phyloP scores from a whole-genome alignment of 2,797 vertebrate species.

The Brachymystax lenok region DNA sequence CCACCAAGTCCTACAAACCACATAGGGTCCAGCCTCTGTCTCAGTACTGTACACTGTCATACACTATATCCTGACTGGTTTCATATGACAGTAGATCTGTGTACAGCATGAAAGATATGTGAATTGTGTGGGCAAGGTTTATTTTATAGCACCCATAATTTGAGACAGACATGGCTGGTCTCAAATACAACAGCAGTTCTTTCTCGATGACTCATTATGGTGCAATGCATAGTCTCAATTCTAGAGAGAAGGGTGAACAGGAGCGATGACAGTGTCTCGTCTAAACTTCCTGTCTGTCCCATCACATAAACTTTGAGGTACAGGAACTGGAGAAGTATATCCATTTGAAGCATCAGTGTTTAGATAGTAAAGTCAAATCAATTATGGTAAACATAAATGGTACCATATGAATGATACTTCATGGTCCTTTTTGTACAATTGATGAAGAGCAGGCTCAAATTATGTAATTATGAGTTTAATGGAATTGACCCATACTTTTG shows the following conservation, averaged over 20 bases:
- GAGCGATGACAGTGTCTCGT: slow-evolving; percentile 34
- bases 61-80: slow-evolving; percentile 34
- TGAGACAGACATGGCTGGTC: slow-evolving; percentile 52
- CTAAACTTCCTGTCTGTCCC: slow-evolving; percentile 53
- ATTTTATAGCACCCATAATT: slow-evolving; percentile 53
- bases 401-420: too few relatives aligned
- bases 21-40: slow-evolving; percentile 28
- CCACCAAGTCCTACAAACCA: slow-evolving; percentile 35
- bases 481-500: not conserved
- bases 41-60: slow-evolving; percentile 41
- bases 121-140: slow-evolving; percentile 40
- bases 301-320: slow-evolving; percentile 12
- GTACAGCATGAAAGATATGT: slow-evolving; percentile 44
- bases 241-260: slow-evolving; percentile 31
- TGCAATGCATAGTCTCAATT: slow-evolving; percentile 44
- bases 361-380: slow-evolving; percentile 24
- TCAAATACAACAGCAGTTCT: slow-evolving; percentile 55
- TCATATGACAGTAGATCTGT: slow-evolving; percentile 42
- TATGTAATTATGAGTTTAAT: not conserved
- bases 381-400: slow-evolving; percentile 18
- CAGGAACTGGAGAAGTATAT: slow-evolving; percentile 11
- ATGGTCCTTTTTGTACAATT: not conserved
- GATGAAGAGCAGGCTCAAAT: not conserved
- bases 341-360: not conserved
- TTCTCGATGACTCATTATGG: slow-evolving; percentile 37